Base-by-base conservation (phyloP, 2,888 invertebrate species). In the Coleophora flavipennella region DNA sequence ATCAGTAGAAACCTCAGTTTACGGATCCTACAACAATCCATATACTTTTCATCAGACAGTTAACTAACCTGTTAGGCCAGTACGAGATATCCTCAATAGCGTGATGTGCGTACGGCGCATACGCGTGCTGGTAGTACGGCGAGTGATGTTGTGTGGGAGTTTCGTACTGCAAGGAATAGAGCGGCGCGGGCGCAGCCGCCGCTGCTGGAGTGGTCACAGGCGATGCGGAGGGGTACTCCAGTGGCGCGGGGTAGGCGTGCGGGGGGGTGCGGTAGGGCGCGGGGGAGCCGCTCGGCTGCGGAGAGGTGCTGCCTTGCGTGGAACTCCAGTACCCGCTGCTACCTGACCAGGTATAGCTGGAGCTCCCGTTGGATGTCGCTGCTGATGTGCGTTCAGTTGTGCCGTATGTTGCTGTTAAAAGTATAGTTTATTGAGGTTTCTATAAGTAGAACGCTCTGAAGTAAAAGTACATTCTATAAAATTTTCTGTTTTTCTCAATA, bases 71-170 rank as follows among this genome's bases (percentile, higher is more conserved):
- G 50, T 84, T 83, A 28, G 81, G 81, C 83, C 83, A 84, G 44
- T 83, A 84, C 1, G 83, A 81, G 37, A 84, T 81, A 49, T 84
- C 83, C 53, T 84, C 83, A 39, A 84, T 80, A 3, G 81, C 77
- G 41, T 84, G 83, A 49, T 84, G 83, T 13, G 78, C 80, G 44
- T 84, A 84, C 9, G 83, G 81, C 31, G 81, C 77, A 43, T 84
- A 84, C 13, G 83, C 80, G 45, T 81, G 81, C 50, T 84, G 83
- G 43, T 84, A 84, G 46, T 84, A 84, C 0, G 83, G 73, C 3
- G 83, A 75, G 46, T 80, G 81, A 36, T 81, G 81, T 43, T 83
- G 83, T 14, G 76, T 50, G 0, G 80, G 57, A 3, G 78, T 55
- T 35, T 84, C 83, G 33, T 83, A 84, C 46, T 84, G 83, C 10